Base-by-base conservation (phyloP, 2,113 vertebrate species). In the Paramormyrops kingsleyae region DNA sequence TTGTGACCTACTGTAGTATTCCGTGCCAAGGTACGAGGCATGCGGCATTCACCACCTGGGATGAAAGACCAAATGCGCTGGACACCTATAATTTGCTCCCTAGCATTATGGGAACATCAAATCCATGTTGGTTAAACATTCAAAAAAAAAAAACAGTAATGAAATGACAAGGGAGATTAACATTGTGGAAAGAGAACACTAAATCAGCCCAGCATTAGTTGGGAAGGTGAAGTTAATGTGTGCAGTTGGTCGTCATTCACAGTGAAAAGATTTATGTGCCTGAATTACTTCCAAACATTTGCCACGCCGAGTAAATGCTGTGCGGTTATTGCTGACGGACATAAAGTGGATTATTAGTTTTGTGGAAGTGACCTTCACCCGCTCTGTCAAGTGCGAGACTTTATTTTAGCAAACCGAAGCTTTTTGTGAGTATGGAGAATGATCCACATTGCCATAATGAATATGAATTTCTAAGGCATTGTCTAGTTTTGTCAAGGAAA, bases 321-420 rank as follows among this genome's bases (percentile, higher is more conserved):
- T 89, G 19, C 49, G 88, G 70, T 83, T 83, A 35, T 74, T 89
- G 70, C 47, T 66, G 47, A 84, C 2, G 24, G 10, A 44, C 39
- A 19, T 89, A 31, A 42, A 88, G 52, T 88, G 52, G 62, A 89
- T 47, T 39, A 35, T 88, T 88, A 24, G 77, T 80, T 62, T 59
- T 42, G 89, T 83, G 42, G 80, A 62, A 56, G 89, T 84, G 31
- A 39, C 80, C 89, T 85, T 89, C 80, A 89, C 77, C 74, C 35
- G 83, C 59, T 66, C 59, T 66, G 52, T 86, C 83, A 50, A 70
- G 24, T 89, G 56, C 89, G 21, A 89, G 83, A 46, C 80, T 89
- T 42, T 89, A 89, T 56, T 83, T 83, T 80, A 83, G 24, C 21
- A 89, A 56, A 47, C 24, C 8, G 35, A 85, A 62, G 89, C 44